Evolutionary conservation across 2,113 vertebrate species (phyloP).

Genomic region (Upupa epops): DNA sequence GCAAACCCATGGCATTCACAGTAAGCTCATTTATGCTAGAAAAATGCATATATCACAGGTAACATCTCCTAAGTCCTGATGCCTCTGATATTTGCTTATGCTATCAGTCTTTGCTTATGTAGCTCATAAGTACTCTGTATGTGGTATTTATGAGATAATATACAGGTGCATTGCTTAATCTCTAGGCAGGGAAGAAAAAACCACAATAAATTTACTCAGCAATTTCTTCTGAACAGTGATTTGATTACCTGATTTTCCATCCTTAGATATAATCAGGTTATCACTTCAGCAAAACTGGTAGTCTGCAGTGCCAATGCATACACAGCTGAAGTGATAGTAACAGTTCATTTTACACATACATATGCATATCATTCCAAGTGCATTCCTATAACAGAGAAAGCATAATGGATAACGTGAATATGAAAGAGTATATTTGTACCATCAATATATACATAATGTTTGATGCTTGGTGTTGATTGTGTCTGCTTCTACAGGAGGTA

Average conservation of each 20-base stretch:
- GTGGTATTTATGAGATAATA: constrained; percentile 12
- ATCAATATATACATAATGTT: constrained; percentile 21
- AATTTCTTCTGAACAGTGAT: neutral
- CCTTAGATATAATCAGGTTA: neutral
- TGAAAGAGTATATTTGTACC: neutral
- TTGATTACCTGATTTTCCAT: neutral
- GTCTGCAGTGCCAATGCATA: neutral
- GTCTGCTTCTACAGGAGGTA: constrained; percentile 11
- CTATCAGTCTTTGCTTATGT: neutral
- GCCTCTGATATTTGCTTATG: neutral
- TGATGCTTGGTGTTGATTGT: constrained; percentile 10
- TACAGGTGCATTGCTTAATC: neutral
- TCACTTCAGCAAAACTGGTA: constrained; percentile 25
- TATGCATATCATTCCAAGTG: neutral
- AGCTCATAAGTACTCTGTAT: neutral
- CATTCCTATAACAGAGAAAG: neutral
- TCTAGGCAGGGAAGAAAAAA: neutral
- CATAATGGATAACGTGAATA: neutral
- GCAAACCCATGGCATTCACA: neutral
- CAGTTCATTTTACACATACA: neutral
- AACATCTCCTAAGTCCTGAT: neutral
- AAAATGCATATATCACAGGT: neutral
- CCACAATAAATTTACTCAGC: constrained; percentile 8
- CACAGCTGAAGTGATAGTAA: neutral
- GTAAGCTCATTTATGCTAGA: neutral